phyloP scores from a whole-genome alignment of 2,888 invertebrate genomes.

The Mythimna impura region DNA sequence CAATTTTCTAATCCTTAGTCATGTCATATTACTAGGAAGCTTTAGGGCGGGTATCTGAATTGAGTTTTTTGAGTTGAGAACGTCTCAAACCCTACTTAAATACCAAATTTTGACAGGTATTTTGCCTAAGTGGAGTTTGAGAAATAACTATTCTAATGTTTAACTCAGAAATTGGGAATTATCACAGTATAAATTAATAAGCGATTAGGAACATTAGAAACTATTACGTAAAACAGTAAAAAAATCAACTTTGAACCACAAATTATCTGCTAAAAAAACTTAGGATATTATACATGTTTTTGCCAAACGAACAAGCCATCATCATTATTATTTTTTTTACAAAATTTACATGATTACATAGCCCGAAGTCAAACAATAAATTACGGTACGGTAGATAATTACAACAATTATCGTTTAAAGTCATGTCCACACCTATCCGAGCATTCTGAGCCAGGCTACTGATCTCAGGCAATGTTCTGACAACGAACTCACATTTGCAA shows the following conservation, averaged over 20 bases:
- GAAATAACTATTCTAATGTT: too few relatives aligned
- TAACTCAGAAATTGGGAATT: too few relatives aligned
- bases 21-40: too few relatives aligned
- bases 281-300: constrained; percentile 13
- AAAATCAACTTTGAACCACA: background rate
- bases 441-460: constrained; percentile 60
- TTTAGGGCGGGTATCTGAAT: too few relatives aligned
- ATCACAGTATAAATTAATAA: background rate
- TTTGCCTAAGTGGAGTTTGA: too few relatives aligned
- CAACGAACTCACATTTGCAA: constrained; percentile 55
- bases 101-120: too few relatives aligned
- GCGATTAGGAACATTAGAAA: background rate
- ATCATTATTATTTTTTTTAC: constrained; percentile 10
- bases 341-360: constrained; percentile 18
- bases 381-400: constrained; percentile 14
- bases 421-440: constrained; percentile 19
- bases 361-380: constrained; percentile 10
- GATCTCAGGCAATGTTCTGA: constrained; percentile 67
- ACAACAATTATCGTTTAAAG: constrained; percentile 35
- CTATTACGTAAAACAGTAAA: background rate
- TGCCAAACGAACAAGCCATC: background rate
- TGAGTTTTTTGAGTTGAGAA: too few relatives aligned
- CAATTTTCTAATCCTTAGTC: too few relatives aligned
- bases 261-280: constrained; percentile 3
- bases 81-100: too few relatives aligned